Base-by-base conservation (phyloP, 2,888 invertebrate species). In the Prosapia bicincta region DNA sequence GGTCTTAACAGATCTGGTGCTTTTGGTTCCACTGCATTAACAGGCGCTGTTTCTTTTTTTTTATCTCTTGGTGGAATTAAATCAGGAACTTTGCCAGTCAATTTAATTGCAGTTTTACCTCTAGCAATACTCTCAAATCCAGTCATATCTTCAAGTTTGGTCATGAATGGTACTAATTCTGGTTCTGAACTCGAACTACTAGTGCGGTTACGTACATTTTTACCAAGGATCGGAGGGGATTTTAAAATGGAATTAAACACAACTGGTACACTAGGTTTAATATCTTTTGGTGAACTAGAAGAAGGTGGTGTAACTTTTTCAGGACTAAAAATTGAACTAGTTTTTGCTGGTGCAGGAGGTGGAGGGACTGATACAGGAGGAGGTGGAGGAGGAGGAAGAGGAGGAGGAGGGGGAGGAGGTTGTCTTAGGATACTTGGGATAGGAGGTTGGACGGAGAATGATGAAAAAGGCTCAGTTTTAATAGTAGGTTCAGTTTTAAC, bases 71-170 rank as follows among this genome's bases (percentile, higher is more conserved):
- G 54, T 54, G 54, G 54, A 20, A 54, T 54, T 9, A 54, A 54
- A 54, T 74, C 69, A 23, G 69, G 54, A 69, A 69, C 54, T 68
- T 74, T 74, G 10, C 65, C 66, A 24, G 74, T 28, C 23, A 74
- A 30, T 74, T 74, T 74, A 15, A 74, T 74, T 20, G 74, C 69
- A 13, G 74, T 74, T 74, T 74, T 74, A 1, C 74, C 74, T 69
- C 72, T 69, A 25, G 66, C 68, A 15, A 77, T 68, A 43, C 75
- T 75, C 69, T 90, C 89, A 80, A 88, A 90, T 0, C 89, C 90
- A 32, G 88, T 88, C 0, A 89, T 88, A 80, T 90, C 89, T 77
- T 90, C 90, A 71, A 90, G 83, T 81, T 90, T 90, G 80, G 89
- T 89, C 66, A 90, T 88, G 0, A 90, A 89, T 0, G 89, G 90